A percentile compares a stretch with the other conserved stretches of the same genome.
These are phyloP conservation scores for Ictalurus punctatus DNA, from an alignment of 2,113 vertebrate species.

Conservation along the genomic window DNA sequence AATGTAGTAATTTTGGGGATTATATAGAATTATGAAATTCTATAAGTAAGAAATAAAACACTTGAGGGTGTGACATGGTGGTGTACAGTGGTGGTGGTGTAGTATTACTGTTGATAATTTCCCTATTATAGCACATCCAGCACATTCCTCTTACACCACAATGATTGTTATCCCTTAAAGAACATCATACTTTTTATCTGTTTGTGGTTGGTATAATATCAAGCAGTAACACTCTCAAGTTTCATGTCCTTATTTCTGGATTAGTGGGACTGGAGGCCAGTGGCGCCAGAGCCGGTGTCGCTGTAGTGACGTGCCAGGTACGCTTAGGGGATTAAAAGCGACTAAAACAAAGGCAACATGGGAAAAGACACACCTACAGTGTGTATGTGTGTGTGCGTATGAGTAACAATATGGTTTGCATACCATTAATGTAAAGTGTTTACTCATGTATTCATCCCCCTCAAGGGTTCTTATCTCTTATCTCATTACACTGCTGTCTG, in stretches of 20 bases:
- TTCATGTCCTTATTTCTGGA: conserved; percentile 43
- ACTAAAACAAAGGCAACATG: conserved; percentile 27
- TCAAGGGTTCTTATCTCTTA: background rate
- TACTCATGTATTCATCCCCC: no score
- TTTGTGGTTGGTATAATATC: conserved; percentile 1
- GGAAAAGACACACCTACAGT: conserved; percentile 1
- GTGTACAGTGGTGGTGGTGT: background rate
- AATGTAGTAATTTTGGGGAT: no score
- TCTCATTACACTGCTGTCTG: background rate
- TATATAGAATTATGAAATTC: background rate
- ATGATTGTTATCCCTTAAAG: background rate
- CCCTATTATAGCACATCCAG: background rate
- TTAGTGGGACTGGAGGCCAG: conserved; percentile 43
- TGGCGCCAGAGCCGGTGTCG: conserved; percentile 41
- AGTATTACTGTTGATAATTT: background rate
- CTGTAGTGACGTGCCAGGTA: conserved; percentile 51
- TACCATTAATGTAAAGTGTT: background rate
- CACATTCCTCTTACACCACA: background rate
- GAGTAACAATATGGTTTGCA: background rate
- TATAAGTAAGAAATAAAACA: background rate
- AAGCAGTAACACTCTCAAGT: background rate
- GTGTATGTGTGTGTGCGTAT: background rate
- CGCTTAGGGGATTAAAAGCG: conserved; percentile 44
- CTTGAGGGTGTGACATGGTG: background rate
- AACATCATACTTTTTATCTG: background rate